Base-by-base conservation (phyloP, 1,140 invertebrate genomes). In the Manduca sexta region DNA sequence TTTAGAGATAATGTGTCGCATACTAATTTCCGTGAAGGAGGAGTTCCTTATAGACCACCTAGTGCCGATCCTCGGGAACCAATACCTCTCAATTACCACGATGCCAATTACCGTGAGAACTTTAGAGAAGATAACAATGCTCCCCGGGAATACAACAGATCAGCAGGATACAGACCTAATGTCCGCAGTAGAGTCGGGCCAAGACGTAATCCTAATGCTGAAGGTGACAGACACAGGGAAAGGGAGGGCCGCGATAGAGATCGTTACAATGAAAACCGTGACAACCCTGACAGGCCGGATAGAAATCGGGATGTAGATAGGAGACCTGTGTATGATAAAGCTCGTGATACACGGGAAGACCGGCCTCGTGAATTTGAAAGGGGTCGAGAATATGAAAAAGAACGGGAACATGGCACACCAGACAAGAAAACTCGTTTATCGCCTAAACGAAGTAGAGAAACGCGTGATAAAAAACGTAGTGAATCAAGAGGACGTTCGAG, bases 401-500 rank as follows among this genome's bases (percentile, higher is more conserved):
- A 81, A 49, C 62, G 75, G 29, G 74, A 73, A 13, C 69, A 77
- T 52, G 80, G 86, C 57, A 52, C 84, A 11, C 79, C 74, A 7
- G 79, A 86, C 44, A 85, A 77, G 49, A 84, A 78, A 60, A 37
- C 49, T 17, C 73, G 82, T 10, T 10, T 15, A 6, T 83, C 84
- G 15, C 77, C 79, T 4, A 84, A 83, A 61, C 69, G 78, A 34
- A 74, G 61, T 45, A 66, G 83, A 37, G 85, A 87, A 35, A 45
- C 42, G 18, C 64, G 79, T 31, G 83, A 86, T 15, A 77, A 72
- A 37, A 79, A 77, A 49, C 69, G 74, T 7, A 79, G 80, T 61
- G 84, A 86, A 52, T 80, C 83, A 10, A 67, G 78, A 45, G 84
- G 74, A 17, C 65, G 82, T n/a, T 86, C 85, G 31, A 59, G 64